A percentile compares a stretch with the other conserved stretches of the same genome.
These are phyloP conservation scores for Dynastes hyllus DNA, from an alignment of 2,888 invertebrate species.

Conservation along the genomic window DNA sequence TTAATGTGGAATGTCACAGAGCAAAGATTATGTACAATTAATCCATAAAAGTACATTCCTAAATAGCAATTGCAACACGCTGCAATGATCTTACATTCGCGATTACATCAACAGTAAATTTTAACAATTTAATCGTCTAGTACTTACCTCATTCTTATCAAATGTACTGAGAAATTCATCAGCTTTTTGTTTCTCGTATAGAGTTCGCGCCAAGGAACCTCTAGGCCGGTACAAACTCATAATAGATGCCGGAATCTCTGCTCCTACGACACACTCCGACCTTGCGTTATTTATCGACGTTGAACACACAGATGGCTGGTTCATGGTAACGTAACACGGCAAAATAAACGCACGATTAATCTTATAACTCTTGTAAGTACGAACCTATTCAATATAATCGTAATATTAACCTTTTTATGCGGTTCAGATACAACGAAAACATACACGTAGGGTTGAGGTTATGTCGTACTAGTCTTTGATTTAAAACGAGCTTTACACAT, in stretches of 20 bases:
- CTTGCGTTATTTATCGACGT: conserved; percentile 16
- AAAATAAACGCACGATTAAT: conserved; percentile 36
- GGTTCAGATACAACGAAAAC: conserved; percentile 2
- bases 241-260: conserved; percentile 43
- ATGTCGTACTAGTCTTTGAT: conserved; percentile 9
- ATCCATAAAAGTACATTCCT: background rate
- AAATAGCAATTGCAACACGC: background rate
- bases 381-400: conserved; percentile 4
- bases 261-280: conserved; percentile 28
- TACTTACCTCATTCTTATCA: conserved; percentile 79
- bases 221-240: conserved; percentile 76
- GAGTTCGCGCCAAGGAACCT: conserved; percentile 81
- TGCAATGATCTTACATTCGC: too few relatives aligned
- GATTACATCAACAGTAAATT: background rate
- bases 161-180: conserved; percentile 80
- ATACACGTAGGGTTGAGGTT: conserved; percentile 28
- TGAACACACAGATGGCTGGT: conserved; percentile 17
- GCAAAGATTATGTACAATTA: background rate
- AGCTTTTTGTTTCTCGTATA: conserved; percentile 82
- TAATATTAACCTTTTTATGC: background rate
- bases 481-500: background rate
- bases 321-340: conserved; percentile 16
- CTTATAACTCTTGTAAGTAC: background rate
- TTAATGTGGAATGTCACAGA: background rate
- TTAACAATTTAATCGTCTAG: background rate